Conservation (phyloP, 2,888 invertebrate genomes). For the Alentia gelatinosa region DNA sequence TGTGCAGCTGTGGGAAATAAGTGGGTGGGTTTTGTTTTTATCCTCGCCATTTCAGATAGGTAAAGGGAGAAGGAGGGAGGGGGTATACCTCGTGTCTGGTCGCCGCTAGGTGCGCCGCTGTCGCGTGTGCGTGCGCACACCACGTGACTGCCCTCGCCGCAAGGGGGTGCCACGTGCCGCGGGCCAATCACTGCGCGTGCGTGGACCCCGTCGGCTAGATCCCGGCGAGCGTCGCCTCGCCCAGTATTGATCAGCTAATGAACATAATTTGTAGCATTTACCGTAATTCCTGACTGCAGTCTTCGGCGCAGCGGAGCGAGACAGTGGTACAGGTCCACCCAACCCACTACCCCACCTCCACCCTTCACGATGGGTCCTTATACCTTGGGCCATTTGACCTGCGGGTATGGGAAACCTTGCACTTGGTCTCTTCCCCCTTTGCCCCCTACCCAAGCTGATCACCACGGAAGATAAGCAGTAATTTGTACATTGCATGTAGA, state of each 20-base stretch:
- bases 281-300: neutral
- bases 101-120: neutral
- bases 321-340: neutral
- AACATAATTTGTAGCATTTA: constrained; percentile 50
- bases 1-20: no score
- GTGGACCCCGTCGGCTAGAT: neutral
- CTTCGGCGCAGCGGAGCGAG: neutral
- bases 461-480: neutral
- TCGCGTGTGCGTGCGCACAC: neutral
- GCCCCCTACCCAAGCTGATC: neutral
- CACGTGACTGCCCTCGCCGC: neutral
- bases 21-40: no score
- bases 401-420: neutral
- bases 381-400: neutral
- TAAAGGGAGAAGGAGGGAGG: neutral
- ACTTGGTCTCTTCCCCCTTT: neutral
- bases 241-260: constrained; percentile 41
- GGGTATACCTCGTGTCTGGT: neutral
- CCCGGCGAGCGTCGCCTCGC: neutral
- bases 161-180: neutral
- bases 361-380: neutral
- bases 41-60: no score
- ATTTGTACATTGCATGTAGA: constrained; percentile 30
- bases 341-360: neutral
- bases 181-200: neutral